phyloP scores from a whole-genome alignment of 2,113 vertebrate genomes.

The Malurus cyaneus region DNA sequence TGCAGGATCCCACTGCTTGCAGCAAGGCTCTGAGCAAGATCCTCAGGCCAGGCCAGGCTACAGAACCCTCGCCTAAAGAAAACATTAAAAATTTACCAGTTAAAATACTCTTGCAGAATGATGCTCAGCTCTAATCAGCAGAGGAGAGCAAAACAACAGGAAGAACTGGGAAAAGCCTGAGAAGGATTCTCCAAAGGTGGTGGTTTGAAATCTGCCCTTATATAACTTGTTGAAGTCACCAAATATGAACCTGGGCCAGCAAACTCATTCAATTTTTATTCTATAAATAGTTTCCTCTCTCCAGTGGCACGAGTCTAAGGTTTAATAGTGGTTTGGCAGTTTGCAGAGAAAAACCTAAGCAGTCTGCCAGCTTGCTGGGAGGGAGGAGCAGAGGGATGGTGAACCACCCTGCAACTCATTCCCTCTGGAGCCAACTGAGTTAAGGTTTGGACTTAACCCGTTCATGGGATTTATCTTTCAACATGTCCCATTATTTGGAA shows the following conservation, averaged over 20 bases:
- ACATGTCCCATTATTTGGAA: accelerated
- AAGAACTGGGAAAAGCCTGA: background rate
- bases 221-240: conserved; percentile 50
- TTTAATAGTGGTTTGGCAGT: conserved; percentile 54
- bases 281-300: conserved; percentile 51
- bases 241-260: background rate
- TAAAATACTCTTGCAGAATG: background rate
- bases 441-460: background rate
- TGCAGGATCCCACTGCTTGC: background rate
- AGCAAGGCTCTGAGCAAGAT: background rate
- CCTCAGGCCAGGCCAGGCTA: background rate
- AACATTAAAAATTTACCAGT: background rate
- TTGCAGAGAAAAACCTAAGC: background rate
- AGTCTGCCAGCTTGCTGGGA: background rate
- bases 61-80: background rate
- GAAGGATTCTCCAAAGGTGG: background rate
- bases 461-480: background rate
- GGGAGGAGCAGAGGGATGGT: background rate
- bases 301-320: background rate
- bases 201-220: conserved; percentile 24
- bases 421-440: background rate
- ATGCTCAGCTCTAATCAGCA: background rate
- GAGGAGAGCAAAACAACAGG: background rate
- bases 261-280: conserved; percentile 25
- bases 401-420: background rate